A percentile compares a stretch with the other conserved stretches of the same genome.
Evolutionary conservation across 2,888 invertebrate genomes (phyloP).

Genomic region (Diplolepis rosae): DNA sequence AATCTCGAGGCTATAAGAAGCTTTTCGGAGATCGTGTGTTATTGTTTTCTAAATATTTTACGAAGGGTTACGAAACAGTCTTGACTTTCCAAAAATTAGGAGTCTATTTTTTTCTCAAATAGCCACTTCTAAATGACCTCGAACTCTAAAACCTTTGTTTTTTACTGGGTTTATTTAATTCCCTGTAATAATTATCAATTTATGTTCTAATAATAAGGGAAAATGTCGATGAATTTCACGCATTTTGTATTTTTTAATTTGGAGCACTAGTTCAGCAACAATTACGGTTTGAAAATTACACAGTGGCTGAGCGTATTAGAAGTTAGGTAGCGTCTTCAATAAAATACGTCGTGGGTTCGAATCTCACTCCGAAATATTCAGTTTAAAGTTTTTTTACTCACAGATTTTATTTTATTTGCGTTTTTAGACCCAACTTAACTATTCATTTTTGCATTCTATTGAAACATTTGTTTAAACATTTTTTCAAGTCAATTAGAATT

Average conservation of each 20-base stretch:
- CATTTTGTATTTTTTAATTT: neutral
- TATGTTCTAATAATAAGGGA: neutral
- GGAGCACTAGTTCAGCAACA: neutral
- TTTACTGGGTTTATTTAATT: neutral
- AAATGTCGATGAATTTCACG: neutral
- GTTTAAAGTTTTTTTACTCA: neutral
- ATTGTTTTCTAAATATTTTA: neutral
- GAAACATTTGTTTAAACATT: neutral
- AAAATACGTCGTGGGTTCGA: neutral
- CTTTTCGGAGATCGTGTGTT: neutral
- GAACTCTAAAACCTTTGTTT: neutral
- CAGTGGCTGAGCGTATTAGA: neutral
- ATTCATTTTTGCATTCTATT: neutral
- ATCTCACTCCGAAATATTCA: neutral
- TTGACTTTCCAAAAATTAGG: constrained; percentile 1
- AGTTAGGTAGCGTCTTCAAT: neutral
- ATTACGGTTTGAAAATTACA: neutral
- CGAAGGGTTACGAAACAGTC: neutral
- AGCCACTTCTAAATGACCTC: neutral
- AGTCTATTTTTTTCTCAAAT: too few species aligned
- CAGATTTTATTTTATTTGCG: neutral
- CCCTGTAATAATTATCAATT: neutral
- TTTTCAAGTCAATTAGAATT: neutral
- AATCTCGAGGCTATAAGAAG: constrained; percentile 9
- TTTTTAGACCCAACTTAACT: neutral